Evolutionary conservation across 1,140 invertebrate genomes (phyloP).

Genomic region (Aphidius gifuensis): DNA sequence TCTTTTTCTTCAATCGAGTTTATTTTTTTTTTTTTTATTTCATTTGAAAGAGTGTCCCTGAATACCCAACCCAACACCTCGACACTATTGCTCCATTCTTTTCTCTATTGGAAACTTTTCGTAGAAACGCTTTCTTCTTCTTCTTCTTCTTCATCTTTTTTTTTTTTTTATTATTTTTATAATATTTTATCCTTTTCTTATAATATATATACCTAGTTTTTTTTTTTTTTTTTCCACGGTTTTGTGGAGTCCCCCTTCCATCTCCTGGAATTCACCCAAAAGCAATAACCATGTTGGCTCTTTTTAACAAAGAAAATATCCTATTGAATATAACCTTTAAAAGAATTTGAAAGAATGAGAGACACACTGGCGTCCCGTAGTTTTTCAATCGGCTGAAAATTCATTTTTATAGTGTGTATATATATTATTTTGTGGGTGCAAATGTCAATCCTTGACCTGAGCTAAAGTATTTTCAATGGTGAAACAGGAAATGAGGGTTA

Average conservation of each 20-base stretch:
- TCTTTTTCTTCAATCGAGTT: neutral
- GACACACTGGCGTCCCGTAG: constrained; percentile 19
- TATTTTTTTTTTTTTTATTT: constrained; percentile 8
- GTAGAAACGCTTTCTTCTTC: constrained; percentile 15
- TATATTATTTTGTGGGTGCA: constrained; percentile 16
- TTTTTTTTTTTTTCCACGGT: neutral
- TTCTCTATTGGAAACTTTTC: constrained; percentile 20
- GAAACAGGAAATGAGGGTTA: neutral
- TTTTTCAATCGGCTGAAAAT: constrained; percentile 6
- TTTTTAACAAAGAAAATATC: constrained; percentile 15
- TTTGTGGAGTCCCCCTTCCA: neutral
- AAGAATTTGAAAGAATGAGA: constrained; percentile 11
- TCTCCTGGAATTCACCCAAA: constrained; percentile 19
- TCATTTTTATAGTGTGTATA: constrained; percentile 18
- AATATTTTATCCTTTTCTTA: neutral
- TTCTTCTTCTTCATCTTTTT: constrained; percentile 1
- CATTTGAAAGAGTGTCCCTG: constrained; percentile 18
- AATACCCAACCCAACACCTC: constrained; percentile 25
- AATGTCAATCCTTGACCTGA: constrained; percentile 22
- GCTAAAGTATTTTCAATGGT: constrained; percentile 10
- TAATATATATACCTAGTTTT: neutral
- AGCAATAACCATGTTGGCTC: constrained; percentile 5
- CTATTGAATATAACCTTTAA: constrained; percentile 23
- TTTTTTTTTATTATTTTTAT: constrained; percentile 3
- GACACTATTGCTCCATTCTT: constrained; percentile 23